A percentile compares a stretch with the other conserved stretches of the same genome.
Evolutionary conservation across 2,113 vertebrate species (phyloP).

Genomic region (Brachyhypopomus occidentalis): DNA sequence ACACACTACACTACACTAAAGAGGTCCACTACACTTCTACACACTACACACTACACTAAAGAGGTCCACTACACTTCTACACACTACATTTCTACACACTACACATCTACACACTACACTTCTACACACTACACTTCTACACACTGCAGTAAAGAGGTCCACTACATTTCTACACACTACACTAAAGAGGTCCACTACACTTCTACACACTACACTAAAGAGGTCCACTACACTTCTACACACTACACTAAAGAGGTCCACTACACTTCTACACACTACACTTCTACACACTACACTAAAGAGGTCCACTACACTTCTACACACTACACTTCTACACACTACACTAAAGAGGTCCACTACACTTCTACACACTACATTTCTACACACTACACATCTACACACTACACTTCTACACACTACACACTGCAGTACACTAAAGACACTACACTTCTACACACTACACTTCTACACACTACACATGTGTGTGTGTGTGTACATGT

Average conservation of each 20-base stretch:
- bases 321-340: too few species aligned
- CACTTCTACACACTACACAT: too few species aligned
- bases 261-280: not conserved
- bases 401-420: not conserved
- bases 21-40: constrained; percentile 58
- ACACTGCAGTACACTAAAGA: constrained; percentile 70
- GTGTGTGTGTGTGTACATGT: not conserved
- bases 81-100: too few species aligned
- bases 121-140: not conserved
- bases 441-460: constrained; percentile 20
- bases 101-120: too few species aligned
- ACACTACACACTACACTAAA: constrained; percentile 63
- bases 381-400: too few species aligned
- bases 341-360: constrained; percentile 67
- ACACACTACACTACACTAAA: constrained; percentile 68
- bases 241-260: constrained; percentile 69
- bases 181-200: constrained; percentile 66
- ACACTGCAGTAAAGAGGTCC: constrained; percentile 70
- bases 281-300: constrained; percentile 70
- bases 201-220: not conserved
- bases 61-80: constrained; percentile 58
- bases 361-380: not conserved
- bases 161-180: constrained; percentile 59
- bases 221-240: too few species aligned
- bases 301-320: constrained; percentile 58